Conservation (phyloP, 2,888 invertebrate genomes). For the Brenthis ino region DNA sequence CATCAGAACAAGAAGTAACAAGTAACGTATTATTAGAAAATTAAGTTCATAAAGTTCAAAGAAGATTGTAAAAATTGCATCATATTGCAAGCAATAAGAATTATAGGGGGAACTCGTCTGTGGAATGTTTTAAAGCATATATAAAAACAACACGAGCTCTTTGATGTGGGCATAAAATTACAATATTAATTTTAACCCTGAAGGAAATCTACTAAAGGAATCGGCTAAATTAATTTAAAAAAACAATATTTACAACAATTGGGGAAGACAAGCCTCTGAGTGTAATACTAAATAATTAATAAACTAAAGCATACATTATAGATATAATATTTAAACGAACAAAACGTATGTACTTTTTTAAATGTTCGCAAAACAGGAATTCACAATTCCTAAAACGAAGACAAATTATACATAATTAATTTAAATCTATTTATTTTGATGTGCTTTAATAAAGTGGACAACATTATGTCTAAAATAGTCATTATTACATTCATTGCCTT, state of each 20-base stretch:
- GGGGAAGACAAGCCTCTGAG: constrained; percentile 30
- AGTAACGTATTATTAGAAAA: constrained; percentile 39
- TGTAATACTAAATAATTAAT: constrained; percentile 17
- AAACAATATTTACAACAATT: constrained; percentile 21
- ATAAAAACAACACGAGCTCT: constrained; percentile 16
- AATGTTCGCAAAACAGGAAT: too few species aligned
- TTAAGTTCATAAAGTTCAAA: background rate
- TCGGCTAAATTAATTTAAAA: background rate
- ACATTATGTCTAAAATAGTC: too few species aligned
- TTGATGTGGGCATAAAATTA: background rate
- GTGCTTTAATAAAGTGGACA: too few species aligned
- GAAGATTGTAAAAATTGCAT: background rate
- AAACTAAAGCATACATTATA: constrained; percentile 2
- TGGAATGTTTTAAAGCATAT: constrained; percentile 22
- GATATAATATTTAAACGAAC: background rate
- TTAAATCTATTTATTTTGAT: too few species aligned
- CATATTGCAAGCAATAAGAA: background rate
- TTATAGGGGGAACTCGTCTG: constrained; percentile 1
- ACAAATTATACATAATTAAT: too few species aligned
- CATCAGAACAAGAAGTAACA: constrained; percentile 51
- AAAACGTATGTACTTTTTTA: too few species aligned
- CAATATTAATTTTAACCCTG: background rate
- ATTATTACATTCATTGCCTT: too few species aligned
- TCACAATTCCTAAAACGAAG: too few species aligned
- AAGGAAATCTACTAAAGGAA: background rate